Conservation (phyloP, 2,888 invertebrate genomes). For the Synanthedon myopaeformis region DNA sequence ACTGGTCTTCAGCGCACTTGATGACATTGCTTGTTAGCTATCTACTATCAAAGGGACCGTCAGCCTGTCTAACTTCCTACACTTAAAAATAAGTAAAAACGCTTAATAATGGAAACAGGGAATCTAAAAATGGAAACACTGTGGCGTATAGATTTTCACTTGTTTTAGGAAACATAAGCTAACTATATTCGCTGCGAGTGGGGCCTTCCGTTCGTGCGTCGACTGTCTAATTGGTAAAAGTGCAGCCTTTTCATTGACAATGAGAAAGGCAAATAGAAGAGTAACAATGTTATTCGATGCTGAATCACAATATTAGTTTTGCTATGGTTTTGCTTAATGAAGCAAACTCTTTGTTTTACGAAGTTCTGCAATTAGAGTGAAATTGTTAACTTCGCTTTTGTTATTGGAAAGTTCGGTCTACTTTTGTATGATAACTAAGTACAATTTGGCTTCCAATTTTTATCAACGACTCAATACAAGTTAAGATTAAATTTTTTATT, state of each 20-base stretch:
- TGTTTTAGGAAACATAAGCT: slow-evolving; percentile 52
- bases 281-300: slow-evolving; percentile 27
- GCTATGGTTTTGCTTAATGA: slow-evolving; percentile 22
- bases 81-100: too few relatives aligned
- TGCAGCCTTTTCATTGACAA: slow-evolving; percentile 51
- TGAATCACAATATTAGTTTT: slow-evolving; percentile 27
- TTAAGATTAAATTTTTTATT: too few relatives aligned
- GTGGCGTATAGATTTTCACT: slow-evolving; percentile 35
- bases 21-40: too few relatives aligned
- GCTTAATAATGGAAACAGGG: slow-evolving; percentile 6
- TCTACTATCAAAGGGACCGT: too few relatives aligned
- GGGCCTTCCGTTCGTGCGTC: slow-evolving; percentile 26
- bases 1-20: too few relatives aligned
- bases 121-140: too few relatives aligned
- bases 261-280: slow-evolving; percentile 48
- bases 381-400: slow-evolving; percentile 7
- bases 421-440: too few relatives aligned
- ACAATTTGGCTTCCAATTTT: too few relatives aligned
- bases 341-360: slow-evolving; percentile 6
- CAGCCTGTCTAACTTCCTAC: too few relatives aligned
- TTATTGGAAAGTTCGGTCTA: not conserved
- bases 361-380: slow-evolving; percentile 11
- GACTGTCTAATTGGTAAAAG: slow-evolving; percentile 63
- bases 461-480: too few relatives aligned
- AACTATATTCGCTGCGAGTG: slow-evolving; percentile 21